These are phyloP conservation scores for Stenolophus ochropezus DNA, from an alignment of 2,888 invertebrate species.

Conservation along the genomic window DNA sequence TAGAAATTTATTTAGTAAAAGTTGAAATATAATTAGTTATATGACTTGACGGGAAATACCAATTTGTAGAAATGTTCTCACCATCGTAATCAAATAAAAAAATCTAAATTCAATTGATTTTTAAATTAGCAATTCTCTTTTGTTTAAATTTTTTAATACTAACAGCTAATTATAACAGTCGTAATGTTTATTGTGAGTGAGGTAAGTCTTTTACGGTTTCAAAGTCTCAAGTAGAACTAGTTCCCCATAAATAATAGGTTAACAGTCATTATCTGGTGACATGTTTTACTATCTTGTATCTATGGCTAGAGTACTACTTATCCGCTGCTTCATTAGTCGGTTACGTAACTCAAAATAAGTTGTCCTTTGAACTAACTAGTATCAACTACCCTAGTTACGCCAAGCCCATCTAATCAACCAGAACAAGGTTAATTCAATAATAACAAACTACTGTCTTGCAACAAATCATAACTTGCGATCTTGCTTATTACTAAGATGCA, in stretches of 20 bases:
- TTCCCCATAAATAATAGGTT: background rate
- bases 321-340: background rate
- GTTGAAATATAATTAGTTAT: too few species aligned
- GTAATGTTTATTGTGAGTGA: too few species aligned
- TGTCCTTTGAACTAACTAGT: background rate
- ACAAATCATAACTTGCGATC: background rate
- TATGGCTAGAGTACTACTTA: background rate
- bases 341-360: background rate
- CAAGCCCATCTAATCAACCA: background rate
- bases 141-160: too few species aligned
- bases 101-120: too few species aligned
- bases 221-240: background rate
- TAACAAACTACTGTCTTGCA: background rate
- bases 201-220: background rate
- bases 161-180: too few species aligned
- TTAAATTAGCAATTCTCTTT: too few species aligned
- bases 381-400: background rate
- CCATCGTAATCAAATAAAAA: too few species aligned
- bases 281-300: background rate
- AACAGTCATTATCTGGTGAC: background rate
- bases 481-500: background rate
- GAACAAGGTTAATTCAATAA: background rate
- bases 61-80: too few species aligned
- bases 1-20: too few species aligned
- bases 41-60: too few species aligned